Base-by-base conservation (phyloP, 1,140 invertebrate species). In the Drosophila nikananu region DNA sequence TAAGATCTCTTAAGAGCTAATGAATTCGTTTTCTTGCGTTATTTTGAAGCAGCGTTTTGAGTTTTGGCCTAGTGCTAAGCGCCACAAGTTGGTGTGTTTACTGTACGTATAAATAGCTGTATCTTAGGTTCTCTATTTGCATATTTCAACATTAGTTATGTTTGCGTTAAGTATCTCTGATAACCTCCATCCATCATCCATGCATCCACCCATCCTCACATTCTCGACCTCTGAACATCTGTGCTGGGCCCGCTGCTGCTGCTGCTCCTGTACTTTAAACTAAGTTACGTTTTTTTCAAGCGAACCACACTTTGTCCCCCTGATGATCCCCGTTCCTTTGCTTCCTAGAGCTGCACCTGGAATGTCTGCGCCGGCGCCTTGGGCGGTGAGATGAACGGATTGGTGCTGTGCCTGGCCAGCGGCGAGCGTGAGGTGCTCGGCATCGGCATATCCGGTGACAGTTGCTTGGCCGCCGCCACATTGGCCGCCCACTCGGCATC, bases 401-500 rank as follows among this genome's bases (percentile, higher is more conserved):
- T 94, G 60, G 94, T 94, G 74, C 91, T 94, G 67, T 92, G 92
- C 63, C 89, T 92, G 64, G 77, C 54, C 55, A 77, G 49, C 25
- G 83, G 77, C 19, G 77, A 83, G 12, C 75, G 42, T 1, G 75
- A 46, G 6, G 62, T 78, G 84, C 82, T 63, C 13, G 35, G 23
- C 54, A 55, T 27, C 62, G 74, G 93, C 57, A 91, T 49, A 52
- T 92, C 87, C 12, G 91, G 91, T n/a, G 91, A 92, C 49, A 92
- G 39, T 64, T 89, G 81, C 68, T 93, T 92, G 5, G 87, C 82
- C 10, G 84, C 89, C 21, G 91, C 87, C 32, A 93, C 91, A 74
- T 84, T 86, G 27, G 87, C 96, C 2, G 96, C 97, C 97, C 97
- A 98, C 83, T 97, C 97, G 8, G 97, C 97, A 92, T 98, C 97